A percentile compares a stretch with the other conserved stretches of the same genome.
Conservation (phyloP, 2,888 invertebrate species). For the Drosophila austrosaltans region DNA sequence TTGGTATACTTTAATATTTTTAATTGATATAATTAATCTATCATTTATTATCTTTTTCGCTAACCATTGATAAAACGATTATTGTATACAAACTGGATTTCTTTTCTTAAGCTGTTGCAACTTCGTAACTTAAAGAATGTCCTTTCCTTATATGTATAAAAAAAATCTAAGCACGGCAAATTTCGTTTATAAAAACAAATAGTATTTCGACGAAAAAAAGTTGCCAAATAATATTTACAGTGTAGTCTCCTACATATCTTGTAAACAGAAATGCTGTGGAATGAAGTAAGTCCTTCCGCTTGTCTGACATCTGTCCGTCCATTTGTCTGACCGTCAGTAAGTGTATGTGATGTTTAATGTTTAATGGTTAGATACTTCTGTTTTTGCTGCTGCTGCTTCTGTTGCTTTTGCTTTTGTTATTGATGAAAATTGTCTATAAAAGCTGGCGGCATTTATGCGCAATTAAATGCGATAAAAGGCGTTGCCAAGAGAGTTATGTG, state of each 20-base stretch:
- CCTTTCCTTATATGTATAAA: background rate
- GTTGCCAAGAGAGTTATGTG: constrained; percentile 52
- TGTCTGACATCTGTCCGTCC: constrained; percentile 4
- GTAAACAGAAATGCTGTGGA: background rate
- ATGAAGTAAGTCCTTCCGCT: constrained; percentile 7
- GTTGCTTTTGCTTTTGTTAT: constrained; percentile 47
- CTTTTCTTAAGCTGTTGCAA: background rate
- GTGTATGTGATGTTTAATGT: constrained; percentile 31
- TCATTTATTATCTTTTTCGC: too few species aligned
- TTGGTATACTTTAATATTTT: too few species aligned
- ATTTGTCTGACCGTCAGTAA: constrained; percentile 8
- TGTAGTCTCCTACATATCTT: background rate
- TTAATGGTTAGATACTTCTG: constrained; percentile 41
- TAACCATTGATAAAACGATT: too few species aligned
- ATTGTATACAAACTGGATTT: too few species aligned
- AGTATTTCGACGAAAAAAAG: too few species aligned
- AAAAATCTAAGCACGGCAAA: too few species aligned
- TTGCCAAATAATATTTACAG: background rate
- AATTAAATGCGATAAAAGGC: constrained; percentile 63
- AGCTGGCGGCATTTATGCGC: constrained; percentile 58
- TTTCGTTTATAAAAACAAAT: too few species aligned
- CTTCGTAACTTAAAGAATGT: background rate
- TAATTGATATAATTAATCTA: too few species aligned
- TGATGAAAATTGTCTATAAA: constrained; percentile 69
- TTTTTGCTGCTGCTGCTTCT: constrained; percentile 4